These are phyloP conservation scores for Vireo griseus DNA, from an alignment of 2,797 vertebrate genomes.

Conservation along the genomic window DNA sequence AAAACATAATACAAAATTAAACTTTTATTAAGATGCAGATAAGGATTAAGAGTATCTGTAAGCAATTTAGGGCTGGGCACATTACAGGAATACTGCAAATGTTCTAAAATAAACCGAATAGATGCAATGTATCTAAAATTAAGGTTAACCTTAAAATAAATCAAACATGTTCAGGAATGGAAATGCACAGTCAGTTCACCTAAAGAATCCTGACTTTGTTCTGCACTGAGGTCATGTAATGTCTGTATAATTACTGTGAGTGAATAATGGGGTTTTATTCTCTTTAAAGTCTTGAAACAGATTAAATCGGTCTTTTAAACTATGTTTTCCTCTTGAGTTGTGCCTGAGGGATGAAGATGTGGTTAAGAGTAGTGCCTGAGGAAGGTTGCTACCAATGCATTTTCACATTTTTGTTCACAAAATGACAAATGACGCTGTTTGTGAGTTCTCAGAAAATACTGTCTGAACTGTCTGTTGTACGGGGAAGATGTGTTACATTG, in stretches of 20 bases:
- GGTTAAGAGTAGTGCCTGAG: background rate
- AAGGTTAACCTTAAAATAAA: conserved; percentile 14
- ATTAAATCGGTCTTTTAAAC: background rate
- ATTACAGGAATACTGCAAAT: background rate
- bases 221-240: background rate
- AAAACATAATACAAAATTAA: background rate
- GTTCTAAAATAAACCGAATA: conserved; percentile 7
- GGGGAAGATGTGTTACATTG: background rate
- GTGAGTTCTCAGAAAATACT: background rate
- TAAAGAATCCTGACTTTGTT: background rate
- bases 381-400: background rate
- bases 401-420: background rate
- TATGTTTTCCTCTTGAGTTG: background rate
- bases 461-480: background rate
- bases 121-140: background rate
- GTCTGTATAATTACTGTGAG: background rate
- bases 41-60: background rate
- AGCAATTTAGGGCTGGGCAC: background rate
- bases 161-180: background rate
- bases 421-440: background rate
- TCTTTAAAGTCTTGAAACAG: background rate
- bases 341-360: background rate
- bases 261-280: conserved; percentile 1
- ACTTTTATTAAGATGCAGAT: background rate
- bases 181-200: background rate